Conservation (phyloP, 1,140 invertebrate genomes). For the Agrilus planipennis region DNA sequence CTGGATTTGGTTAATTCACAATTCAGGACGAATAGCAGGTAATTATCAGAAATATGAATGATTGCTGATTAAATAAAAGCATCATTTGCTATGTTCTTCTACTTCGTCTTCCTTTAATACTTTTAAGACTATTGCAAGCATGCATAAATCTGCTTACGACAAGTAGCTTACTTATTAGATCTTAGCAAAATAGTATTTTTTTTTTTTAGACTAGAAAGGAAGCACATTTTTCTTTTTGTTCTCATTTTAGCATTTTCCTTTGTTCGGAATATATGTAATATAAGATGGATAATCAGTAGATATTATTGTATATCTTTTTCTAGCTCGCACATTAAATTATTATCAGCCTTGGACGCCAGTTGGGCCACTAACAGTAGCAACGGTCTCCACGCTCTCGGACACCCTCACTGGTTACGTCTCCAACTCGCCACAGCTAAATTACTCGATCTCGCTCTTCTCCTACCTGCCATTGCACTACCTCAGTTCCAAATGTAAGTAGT, state of each 20-base stretch:
- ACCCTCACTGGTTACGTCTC: conserved; percentile 74
- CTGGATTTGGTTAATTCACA: conserved; percentile 16
- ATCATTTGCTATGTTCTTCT: no score
- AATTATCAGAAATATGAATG: conserved; percentile 13
- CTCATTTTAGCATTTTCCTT: no score
- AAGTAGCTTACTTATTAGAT: no score
- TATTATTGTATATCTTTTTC: no score
- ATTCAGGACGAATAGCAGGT: conserved; percentile 29
- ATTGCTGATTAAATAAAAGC: not conserved
- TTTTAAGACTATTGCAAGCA: no score
- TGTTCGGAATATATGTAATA: no score
- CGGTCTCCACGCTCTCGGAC: conserved; percentile 62
- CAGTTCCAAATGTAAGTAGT: conserved; percentile 85
- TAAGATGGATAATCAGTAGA: no score
- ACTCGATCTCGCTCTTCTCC: conserved; percentile 67
- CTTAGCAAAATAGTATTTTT: no score
- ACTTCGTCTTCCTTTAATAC: no score
- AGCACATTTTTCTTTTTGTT: no score
- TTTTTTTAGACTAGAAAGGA: no score
- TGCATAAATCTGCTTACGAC: no score
- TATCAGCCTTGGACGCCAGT: conserved; percentile 63
- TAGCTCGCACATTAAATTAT: conserved; percentile 52
- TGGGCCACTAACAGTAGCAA: conserved; percentile 63
- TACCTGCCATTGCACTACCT: conserved; percentile 76
- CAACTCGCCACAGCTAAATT: conserved; percentile 81